Evolutionary conservation across 2,113 vertebrate genomes (phyloP).

Genomic region (Tapirus terrestris): DNA sequence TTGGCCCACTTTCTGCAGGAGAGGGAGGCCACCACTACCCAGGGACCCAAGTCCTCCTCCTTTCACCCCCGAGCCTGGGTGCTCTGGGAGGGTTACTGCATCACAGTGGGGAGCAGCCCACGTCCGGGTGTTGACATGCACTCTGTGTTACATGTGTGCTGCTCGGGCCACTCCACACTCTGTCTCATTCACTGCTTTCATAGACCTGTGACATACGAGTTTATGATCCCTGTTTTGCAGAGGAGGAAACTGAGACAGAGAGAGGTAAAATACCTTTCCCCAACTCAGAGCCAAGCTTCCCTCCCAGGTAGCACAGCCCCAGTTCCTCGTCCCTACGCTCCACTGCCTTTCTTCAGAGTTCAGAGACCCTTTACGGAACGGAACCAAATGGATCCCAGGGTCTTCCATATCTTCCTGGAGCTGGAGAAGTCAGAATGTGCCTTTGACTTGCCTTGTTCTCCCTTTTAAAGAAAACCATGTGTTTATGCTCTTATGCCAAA

Average conservation of each 20-base stretch:
- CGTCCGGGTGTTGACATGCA: rapidly evolving
- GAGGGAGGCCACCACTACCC: background rate
- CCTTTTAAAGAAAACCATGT: slow-evolving; percentile 75
- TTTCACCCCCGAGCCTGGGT: too few relatives aligned
- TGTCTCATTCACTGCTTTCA: too few relatives aligned
- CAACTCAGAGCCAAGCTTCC: background rate
- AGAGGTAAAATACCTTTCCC: background rate
- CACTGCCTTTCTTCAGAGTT: background rate
- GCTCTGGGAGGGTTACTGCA: background rate
- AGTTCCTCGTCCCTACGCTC: rapidly evolving
- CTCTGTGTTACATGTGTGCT: rapidly evolving
- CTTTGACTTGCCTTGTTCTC: background rate
- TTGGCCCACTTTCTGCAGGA: background rate
- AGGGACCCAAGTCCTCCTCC: too few relatives aligned
- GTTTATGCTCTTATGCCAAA: slow-evolving; percentile 63
- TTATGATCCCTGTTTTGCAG: background rate
- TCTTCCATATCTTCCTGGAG: background rate
- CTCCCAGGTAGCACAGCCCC: too few relatives aligned
- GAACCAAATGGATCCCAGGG: background rate
- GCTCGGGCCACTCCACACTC: background rate
- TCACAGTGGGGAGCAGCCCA: too few relatives aligned
- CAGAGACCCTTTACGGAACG: background rate
- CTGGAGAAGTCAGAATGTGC: slow-evolving; percentile 1
- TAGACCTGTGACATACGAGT: background rate
- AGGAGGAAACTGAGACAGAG: background rate